Base-by-base conservation (phyloP, 2,888 invertebrate species). In the Sycophila texana region DNA sequence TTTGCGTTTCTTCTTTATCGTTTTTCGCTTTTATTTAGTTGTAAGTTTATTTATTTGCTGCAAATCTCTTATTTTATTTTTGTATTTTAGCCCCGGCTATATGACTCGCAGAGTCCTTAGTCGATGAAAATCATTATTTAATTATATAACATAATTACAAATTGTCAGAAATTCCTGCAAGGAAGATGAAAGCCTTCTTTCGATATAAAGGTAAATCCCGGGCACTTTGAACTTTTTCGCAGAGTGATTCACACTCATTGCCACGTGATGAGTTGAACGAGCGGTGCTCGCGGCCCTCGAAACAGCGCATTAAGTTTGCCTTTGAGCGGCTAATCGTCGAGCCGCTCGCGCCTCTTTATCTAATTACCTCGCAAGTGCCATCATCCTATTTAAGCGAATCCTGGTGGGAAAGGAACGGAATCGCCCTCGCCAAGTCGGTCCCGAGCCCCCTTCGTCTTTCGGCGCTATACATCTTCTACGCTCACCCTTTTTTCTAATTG, bases 321-420 rank as follows among this genome's bases (percentile, higher is more conserved):
- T 65, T 55, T 63, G n/a, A 66, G 47, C 57, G 51, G 30, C 66
- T 74, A 74, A 74, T 74, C 74, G 49, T 22, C 58, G 58, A 49
- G 66, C n/a, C 10, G 26, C 51, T 4, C 12, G 20, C 18, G 20
- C 77, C 73, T 78, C 81, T 83, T 83, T 83, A 82, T 81, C 81
- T 82, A 83, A 83, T 82, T 83, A 82, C 76, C 67, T 30, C 26
- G 60, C 51, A 67, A 74, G 51, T 61, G 60, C 51, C 74, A 49
- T 73, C 76, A 75, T 81, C 71, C 82, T 76, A 76, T 82, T 83
- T 81, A 74, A 77, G 66, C 79, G 73, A 26, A 75, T 77, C 55
- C 75, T 53, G 20, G 22, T 58, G 58, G 58, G 60, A 66, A 75
- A 76, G 53, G 51, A 67, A 72, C 67, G 72, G 74, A 81, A 80